phyloP scores from a whole-genome alignment of 2,113 vertebrate genomes.

The Dipodomys spectabilis region DNA sequence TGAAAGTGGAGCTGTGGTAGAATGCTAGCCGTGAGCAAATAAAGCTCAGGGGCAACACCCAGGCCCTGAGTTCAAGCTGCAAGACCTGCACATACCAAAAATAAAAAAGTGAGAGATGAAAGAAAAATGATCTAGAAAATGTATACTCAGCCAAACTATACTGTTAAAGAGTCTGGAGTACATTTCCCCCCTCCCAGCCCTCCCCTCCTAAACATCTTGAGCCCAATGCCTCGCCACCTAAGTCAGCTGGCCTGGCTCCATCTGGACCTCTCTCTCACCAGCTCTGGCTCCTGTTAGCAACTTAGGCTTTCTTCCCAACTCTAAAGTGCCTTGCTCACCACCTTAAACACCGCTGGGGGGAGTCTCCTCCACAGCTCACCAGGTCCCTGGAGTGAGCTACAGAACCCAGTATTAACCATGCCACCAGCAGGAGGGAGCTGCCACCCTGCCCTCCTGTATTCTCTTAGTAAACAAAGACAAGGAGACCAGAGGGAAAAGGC shows the following conservation, averaged over 20 bases:
- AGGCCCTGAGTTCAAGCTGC: no score
- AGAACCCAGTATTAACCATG: conserved; percentile 61
- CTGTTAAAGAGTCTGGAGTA: not conserved
- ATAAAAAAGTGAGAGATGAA: not conserved
- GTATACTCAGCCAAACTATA: not conserved
- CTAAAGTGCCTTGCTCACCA: not conserved
- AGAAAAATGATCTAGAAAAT: not conserved
- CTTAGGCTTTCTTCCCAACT: not conserved
- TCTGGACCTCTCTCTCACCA: not conserved
- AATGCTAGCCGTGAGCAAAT: no score
- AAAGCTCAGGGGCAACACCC: no score
- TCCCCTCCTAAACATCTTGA: not conserved
- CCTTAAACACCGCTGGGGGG: conserved; percentile 30
- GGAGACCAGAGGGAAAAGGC: not conserved
- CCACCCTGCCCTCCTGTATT: not conserved
- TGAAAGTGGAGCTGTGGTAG: no score
- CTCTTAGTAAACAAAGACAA: conserved; percentile 52
- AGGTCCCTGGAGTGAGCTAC: conserved; percentile 35
- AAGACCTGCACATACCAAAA: no score
- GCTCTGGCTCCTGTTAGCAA: conserved; percentile 37
- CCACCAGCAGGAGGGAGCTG: not conserved
- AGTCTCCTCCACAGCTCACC: not conserved
- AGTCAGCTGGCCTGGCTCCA: not conserved
- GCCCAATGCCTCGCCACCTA: not conserved
- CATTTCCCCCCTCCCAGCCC: not conserved